phyloP scores from a whole-genome alignment of 2,888 invertebrate species.

The Eucera pruinosa region DNA sequence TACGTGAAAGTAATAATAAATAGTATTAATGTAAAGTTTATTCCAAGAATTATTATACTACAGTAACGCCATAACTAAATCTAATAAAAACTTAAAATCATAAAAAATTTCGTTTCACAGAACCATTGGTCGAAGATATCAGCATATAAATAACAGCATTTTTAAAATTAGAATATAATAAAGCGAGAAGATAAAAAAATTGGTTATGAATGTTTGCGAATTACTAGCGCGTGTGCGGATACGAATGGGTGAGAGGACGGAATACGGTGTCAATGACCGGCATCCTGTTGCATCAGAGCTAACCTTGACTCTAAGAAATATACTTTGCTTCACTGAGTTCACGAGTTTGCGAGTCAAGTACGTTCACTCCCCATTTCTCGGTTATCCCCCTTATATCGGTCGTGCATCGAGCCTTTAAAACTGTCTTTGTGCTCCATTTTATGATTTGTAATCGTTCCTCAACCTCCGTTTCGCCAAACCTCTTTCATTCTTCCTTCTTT shows the following conservation, averaged over 20 bases:
- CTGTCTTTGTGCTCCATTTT: slow-evolving; percentile 18
- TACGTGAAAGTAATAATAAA: neutral
- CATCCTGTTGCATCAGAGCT: slow-evolving; percentile 82
- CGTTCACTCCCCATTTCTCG: slow-evolving; percentile 69
- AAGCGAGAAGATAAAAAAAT: neutral
- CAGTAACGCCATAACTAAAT: neutral
- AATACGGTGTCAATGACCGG: slow-evolving; percentile 77
- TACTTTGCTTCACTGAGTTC: slow-evolving; percentile 68
- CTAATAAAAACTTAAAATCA: neutral
- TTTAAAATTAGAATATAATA: neutral
- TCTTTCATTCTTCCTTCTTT: neutral
- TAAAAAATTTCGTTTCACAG: too few relatives aligned
- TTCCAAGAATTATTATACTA: neutral
- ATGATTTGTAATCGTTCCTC: neutral
- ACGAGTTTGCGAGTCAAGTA: slow-evolving; percentile 74
- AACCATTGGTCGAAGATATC: too few relatives aligned
- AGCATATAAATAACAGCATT: too few relatives aligned
- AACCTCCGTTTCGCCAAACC: neutral
- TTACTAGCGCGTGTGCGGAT: slow-evolving; percentile 26
- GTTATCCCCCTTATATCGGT: slow-evolving; percentile 53
- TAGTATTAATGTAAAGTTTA: neutral
- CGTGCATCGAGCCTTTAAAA: slow-evolving; percentile 39
- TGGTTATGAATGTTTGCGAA: slow-evolving; percentile 15
- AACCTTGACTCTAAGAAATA: slow-evolving; percentile 82
- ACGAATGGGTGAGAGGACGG: slow-evolving; percentile 43